These are phyloP conservation scores for Pachliopta kotzebuea DNA, from an alignment of 2,888 invertebrate species.

Conservation along the genomic window DNA sequence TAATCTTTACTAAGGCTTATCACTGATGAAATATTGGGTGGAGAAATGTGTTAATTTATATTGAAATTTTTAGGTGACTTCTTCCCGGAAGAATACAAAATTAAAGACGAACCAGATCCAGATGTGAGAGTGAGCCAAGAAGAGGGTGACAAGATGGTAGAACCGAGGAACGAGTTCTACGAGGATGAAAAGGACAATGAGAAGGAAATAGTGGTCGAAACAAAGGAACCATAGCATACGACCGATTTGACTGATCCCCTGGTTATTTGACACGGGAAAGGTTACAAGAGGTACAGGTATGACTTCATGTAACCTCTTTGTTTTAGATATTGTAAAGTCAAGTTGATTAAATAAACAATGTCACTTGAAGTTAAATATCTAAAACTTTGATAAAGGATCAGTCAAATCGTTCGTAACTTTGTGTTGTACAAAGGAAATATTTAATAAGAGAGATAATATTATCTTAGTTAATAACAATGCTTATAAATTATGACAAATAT, in stretches of 20 bases:
- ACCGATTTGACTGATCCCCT: constrained; percentile 51
- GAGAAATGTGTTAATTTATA: not conserved
- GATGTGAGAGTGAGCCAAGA: constrained; percentile 89
- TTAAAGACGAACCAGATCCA: constrained; percentile 90
- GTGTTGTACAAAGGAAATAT: not conserved
- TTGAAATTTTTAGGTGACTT: constrained; percentile 81
- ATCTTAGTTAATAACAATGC: not conserved
- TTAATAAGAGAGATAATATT: not conserved
- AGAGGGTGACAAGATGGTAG: constrained; percentile 90
- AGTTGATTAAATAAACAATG: not conserved
- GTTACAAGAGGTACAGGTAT: constrained; percentile 42
- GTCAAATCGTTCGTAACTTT: constrained; percentile 17
- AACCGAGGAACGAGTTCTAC: constrained; percentile 93
- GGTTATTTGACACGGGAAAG: constrained; percentile 56
- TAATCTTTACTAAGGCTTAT: too few species aligned
- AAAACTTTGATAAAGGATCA: constrained; percentile 11
- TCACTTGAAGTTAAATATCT: not conserved
- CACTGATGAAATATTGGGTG: too few species aligned
- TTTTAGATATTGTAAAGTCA: not conserved
- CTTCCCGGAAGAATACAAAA: constrained; percentile 85
- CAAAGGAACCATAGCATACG: constrained; percentile 69
- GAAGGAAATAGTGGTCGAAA: constrained; percentile 79
- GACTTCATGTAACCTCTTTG: constrained; percentile 37
- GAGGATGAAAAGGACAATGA: constrained; percentile 96
- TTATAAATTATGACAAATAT: not conserved